Evolutionary conservation across 2,113 vertebrate species (phyloP), one percentile per base, ranked within the genome.

Genomic region (Sprattus sprattus): DNA sequence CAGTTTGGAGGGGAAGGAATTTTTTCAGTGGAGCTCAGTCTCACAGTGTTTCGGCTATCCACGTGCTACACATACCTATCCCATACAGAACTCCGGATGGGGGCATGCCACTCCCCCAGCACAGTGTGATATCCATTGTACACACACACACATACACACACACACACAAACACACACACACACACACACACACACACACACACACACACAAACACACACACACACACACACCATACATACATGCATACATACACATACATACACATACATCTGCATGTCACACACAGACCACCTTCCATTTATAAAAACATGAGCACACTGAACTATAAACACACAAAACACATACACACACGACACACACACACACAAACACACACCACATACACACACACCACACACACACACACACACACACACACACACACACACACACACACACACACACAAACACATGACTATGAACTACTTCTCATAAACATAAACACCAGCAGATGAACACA

Each of bases 31-130:
- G 64, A 71, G 71, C 47, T 84, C 86, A 49, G 82, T 2, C 47
- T 11, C 75, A 85, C 75, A 20, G 71, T 85, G 89, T 88, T 91
- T 88, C 82, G 90, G 88, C 85, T 87, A 85, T 89, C 92, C 94
- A 93, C 85, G 85, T 92, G 92, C 89, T 87, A 67, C 87, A 91
- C 89, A 92, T 92, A 90, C 86, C 88, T 80, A 60, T 88, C 90
- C 91, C 88, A 87, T 60, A 46, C 86, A 86, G 84, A 89, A 82
- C 86, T 85, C 50, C 57, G 64, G 83, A 84, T 64, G 87, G 89
- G 82, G 60, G 84, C 84, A 83, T 25, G 80, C 81, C 87, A 87
- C 85, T 87, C 85, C 85, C 83, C 47, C 78, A 86, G 88, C 39
- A 28, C 84, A 67, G 64, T 39, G 78, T 50, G 25, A 9, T 80